Base-by-base conservation (phyloP, 2,797 vertebrate species). In the Enoplosus armatus region DNA sequence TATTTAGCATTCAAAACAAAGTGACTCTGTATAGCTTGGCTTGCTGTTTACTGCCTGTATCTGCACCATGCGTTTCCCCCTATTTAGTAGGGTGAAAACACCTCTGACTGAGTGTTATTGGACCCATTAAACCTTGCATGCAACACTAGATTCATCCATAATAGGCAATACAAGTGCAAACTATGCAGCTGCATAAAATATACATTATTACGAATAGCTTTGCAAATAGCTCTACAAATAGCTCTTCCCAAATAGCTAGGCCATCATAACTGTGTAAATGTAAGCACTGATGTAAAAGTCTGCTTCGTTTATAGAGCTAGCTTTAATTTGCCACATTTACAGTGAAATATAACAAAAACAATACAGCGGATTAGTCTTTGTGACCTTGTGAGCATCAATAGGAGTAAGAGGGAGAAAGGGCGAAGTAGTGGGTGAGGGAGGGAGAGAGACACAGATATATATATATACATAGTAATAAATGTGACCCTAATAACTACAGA, bases 141-240 rank as follows among this genome's bases (percentile, higher is more conserved):
- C 12, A 80, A 56, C 63, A 59, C 47, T 69, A 41, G 39, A 63
- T 75, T 54, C 41, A 51, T 27, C 20, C 53, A 68, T 77, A 77
- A 75, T 71, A 80, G 72, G 63, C 20, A 20, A 72, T 7, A 11
- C 50, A 58, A 72, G 35, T 12, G 55, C 43, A 67, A 33, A 64
- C 37, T 61, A 55, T 53, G 80, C n/a, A 61, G 80, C 70, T 67
- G 83, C 85, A 89, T 86, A 66, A 91, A 85, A 80, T 64, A 79
- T 79, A 84, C 54, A 87, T 83, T 64, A 85, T 79, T 72, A 80
- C 48, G 60, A 83, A 90, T 72, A 33, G 66, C 61, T 54, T 24
- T 24, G 27, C 27, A 75, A 87, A 87, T 55, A n/a, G 74, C 60
- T 66, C 22, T n/a, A 27, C 54, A 48, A 71, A 70, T 3, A 48